A percentile compares a stretch with the other conserved stretches of the same genome.
phyloP scores from a whole-genome alignment of 2,888 invertebrate genomes.

The Ferdinandea cuprea region DNA sequence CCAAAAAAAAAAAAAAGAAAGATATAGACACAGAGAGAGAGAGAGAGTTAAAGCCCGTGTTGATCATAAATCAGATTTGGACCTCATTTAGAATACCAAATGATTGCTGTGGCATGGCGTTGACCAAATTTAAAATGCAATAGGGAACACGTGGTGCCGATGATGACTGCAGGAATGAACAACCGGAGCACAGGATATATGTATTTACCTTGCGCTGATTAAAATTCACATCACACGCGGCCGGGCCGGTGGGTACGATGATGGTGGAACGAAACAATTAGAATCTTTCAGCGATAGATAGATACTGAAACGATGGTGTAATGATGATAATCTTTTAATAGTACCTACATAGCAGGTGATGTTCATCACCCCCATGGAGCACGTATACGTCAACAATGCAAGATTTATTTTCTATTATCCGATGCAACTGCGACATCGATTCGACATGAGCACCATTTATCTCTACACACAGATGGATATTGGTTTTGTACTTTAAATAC shows the following conservation, averaged over 20 bases:
- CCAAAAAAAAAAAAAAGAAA: too few relatives aligned
- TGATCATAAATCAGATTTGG: slow-evolving; percentile 69
- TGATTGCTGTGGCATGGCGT: slow-evolving; percentile 50
- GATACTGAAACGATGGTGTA: slow-evolving; percentile 45
- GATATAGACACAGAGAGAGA: too few relatives aligned
- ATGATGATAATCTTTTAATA: slow-evolving; percentile 73
- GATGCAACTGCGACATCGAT: slow-evolving; percentile 63
- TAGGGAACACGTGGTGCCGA: slow-evolving; percentile 17
- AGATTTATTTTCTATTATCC: slow-evolving; percentile 73
- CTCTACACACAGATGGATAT: slow-evolving; percentile 54
- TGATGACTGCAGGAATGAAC: slow-evolving; percentile 28
- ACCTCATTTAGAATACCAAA: slow-evolving; percentile 72
- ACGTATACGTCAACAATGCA: slow-evolving; percentile 73
- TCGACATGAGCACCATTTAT: slow-evolving; percentile 69
- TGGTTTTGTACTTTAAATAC: slow-evolving; percentile 51
- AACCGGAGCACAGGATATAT: slow-evolving; percentile 48
- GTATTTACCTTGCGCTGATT: slow-evolving; percentile 35
- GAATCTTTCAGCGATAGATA: slow-evolving; percentile 37
- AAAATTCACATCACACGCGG: slow-evolving; percentile 60
- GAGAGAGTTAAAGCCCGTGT: slow-evolving; percentile 33
- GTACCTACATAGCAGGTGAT: slow-evolving; percentile 73
- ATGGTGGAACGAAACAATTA: slow-evolving; percentile 69
- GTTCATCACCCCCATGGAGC: slow-evolving; percentile 64
- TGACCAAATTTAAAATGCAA: slow-evolving; percentile 72
- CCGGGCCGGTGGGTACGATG: background rate